These are phyloP conservation scores for Mionectes macconnelli DNA, from an alignment of 2,113 vertebrate genomes.

Conservation along the genomic window DNA sequence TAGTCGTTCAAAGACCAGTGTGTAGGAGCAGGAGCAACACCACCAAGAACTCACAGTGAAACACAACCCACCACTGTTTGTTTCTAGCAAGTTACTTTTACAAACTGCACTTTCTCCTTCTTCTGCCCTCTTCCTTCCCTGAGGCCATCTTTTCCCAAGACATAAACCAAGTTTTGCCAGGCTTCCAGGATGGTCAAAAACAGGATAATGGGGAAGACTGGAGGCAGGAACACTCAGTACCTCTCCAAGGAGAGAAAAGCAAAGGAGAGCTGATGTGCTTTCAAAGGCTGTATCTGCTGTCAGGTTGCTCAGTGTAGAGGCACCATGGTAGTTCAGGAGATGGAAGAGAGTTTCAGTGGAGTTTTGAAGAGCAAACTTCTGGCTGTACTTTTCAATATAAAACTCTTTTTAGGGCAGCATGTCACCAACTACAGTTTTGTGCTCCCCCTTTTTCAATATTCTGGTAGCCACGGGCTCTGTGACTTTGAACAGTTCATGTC, in stretches of 20 bases:
- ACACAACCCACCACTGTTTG: neutral
- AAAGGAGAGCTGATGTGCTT: neutral
- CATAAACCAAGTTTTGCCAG: neutral
- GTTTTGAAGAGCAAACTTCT: neutral
- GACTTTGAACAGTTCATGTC: neutral
- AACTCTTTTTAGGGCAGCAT: neutral
- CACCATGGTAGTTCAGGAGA: neutral
- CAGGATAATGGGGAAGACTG: neutral
- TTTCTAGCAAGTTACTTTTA: neutral
- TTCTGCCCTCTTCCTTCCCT: neutral
- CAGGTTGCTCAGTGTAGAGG: neutral
- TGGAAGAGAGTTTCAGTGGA: neutral
- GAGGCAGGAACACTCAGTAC: neutral
- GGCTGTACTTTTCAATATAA: neutral
- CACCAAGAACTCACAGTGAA: neutral
- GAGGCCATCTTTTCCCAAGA: neutral
- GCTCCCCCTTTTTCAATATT: neutral
- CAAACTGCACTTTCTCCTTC: neutral
- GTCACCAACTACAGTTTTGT: neutral
- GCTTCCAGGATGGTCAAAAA: neutral
- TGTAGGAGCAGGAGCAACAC: neutral
- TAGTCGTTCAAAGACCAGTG: neutral
- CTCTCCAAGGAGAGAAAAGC: neutral
- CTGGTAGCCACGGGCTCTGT: neutral
- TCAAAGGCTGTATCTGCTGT: neutral